Conservation (phyloP, 2,888 invertebrate species). For the Syrphus vitripennis region DNA sequence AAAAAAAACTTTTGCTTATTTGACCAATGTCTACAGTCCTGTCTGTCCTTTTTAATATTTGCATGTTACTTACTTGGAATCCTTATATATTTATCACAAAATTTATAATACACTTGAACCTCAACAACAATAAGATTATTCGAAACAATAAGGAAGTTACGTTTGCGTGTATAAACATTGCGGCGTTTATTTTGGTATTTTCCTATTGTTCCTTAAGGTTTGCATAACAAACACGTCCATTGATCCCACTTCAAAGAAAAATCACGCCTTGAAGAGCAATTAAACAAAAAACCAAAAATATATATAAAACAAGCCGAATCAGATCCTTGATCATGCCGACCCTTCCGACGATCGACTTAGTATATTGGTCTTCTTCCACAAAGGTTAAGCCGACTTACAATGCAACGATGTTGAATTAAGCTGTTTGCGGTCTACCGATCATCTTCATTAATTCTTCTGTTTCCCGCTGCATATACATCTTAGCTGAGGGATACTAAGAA, state of each 20-base stretch:
- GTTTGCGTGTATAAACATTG: constrained; percentile 49
- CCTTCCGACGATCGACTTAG: not conserved
- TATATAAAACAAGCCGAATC: not conserved
- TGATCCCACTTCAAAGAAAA: constrained; percentile 41
- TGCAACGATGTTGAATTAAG: constrained; percentile 32
- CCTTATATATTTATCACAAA: not conserved
- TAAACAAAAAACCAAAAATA: not conserved
- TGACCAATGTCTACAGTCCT: not conserved
- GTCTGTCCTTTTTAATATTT: no score
- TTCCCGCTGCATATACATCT: not conserved
- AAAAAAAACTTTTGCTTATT: no score
- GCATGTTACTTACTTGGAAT: constrained; percentile 36
- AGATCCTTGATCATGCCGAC: constrained; percentile 51
- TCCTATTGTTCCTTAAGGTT: constrained; percentile 23
- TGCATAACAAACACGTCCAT: constrained; percentile 34
- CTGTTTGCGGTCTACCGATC: constrained; percentile 54
- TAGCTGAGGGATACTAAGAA: constrained; percentile 21
- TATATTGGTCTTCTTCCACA: not conserved
- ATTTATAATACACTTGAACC: not conserved
- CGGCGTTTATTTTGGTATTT: constrained; percentile 30
- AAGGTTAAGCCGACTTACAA: constrained; percentile 28
- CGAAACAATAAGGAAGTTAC: constrained; percentile 47
- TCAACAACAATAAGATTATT: not conserved
- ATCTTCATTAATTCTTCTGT: constrained; percentile 27
- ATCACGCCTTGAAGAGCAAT: constrained; percentile 58